These are phyloP conservation scores for Phyllotreta striolata DNA, from an alignment of 2,888 invertebrate genomes.

Conservation along the genomic window DNA sequence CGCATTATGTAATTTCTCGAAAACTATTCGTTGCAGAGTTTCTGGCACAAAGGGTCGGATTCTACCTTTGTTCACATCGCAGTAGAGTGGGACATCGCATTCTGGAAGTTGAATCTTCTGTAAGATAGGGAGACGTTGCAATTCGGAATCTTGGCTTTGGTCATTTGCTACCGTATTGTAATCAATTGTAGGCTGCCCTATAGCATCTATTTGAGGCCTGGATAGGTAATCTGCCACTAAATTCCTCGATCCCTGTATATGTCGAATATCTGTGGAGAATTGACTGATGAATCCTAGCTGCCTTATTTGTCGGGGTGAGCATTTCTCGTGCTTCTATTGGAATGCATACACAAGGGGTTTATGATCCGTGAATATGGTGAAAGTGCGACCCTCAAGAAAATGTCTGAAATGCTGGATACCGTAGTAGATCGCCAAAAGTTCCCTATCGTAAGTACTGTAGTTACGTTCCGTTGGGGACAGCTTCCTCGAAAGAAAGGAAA, in stretches of 20 bases:
- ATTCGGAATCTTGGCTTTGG: too few species aligned
- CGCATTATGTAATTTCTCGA: background rate
- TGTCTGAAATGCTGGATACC: constrained; percentile 51
- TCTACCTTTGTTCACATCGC: background rate
- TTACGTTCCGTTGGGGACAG: constrained; percentile 36
- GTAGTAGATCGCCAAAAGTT: constrained; percentile 56
- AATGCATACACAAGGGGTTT: constrained; percentile 55
- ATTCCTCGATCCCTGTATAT: constrained; percentile 53
- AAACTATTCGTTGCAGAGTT: background rate
- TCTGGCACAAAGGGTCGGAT: constrained; percentile 8
- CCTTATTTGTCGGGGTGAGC: constrained; percentile 52
- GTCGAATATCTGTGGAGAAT: constrained; percentile 53
- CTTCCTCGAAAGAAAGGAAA: constrained; percentile 30
- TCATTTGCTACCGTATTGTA: too few species aligned
- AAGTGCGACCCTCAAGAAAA: constrained; percentile 55
- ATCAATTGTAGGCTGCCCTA: too few species aligned
- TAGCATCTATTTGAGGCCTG: too few species aligned
- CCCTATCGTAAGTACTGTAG: constrained; percentile 55
- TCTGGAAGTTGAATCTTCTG: too few species aligned
- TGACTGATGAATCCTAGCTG: constrained; percentile 50
- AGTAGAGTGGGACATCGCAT: too few species aligned
- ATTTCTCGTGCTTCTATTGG: constrained; percentile 46
- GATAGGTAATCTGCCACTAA: constrained; percentile 49
- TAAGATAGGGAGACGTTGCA: too few species aligned
- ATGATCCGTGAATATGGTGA: constrained; percentile 51